Conservation (phyloP, 2,797 vertebrate species). For the Mormyrus hasselquistii region DNA sequence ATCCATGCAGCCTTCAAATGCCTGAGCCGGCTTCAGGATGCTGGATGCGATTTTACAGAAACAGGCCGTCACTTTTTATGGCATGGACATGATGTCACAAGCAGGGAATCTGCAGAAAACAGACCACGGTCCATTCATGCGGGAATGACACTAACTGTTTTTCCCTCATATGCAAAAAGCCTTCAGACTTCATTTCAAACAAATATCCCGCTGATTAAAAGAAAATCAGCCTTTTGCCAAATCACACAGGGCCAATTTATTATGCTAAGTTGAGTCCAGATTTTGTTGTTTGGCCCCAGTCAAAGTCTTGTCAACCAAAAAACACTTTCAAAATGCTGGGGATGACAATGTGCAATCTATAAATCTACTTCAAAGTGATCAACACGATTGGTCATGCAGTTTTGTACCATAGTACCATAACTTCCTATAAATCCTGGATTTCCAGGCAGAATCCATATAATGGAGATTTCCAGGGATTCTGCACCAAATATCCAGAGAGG, state of each 20-base stretch:
- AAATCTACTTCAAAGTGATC: background rate
- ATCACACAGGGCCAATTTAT: background rate
- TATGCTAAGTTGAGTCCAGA: background rate
- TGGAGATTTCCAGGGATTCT: background rate
- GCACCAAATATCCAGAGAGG: background rate
- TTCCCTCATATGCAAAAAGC: background rate
- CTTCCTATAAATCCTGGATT: background rate
- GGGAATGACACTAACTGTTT: background rate
- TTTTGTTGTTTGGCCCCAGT: background rate
- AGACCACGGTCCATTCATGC: background rate
- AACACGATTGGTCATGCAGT: background rate
- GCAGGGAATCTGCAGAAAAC: background rate
- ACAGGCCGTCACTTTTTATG: background rate
- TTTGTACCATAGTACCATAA: background rate
- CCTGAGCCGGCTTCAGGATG: background rate
- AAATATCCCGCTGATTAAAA: background rate
- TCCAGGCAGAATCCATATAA: background rate
- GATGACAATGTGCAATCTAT: background rate
- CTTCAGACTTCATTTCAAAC: background rate
- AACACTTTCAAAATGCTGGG: background rate
- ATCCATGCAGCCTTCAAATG: background rate
- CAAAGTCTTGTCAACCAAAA: background rate
- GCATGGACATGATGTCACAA: background rate
- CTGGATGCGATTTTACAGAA: background rate
- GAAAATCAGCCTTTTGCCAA: background rate